Conservation (phyloP, 2,797 vertebrate genomes). For the Platyrinchus mystaceus region DNA sequence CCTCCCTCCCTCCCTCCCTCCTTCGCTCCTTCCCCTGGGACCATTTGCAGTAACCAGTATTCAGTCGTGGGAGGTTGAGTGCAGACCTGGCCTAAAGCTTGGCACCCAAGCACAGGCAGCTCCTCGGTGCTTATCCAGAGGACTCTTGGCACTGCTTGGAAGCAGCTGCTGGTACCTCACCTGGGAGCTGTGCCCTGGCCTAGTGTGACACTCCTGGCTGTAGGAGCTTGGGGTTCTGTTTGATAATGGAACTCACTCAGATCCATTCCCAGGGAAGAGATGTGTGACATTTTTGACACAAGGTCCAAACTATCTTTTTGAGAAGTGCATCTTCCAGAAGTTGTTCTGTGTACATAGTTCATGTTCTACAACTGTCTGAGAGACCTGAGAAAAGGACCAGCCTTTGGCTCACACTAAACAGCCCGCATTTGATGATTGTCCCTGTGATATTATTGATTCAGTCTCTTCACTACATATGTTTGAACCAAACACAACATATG, state of each 20-base stretch:
- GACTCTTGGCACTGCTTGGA: not conserved
- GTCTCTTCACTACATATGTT: not conserved
- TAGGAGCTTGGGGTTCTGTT: not conserved
- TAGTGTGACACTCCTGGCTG: accelerated
- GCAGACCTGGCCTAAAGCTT: not conserved
- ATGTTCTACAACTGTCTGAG: not conserved
- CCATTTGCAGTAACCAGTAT: accelerated
- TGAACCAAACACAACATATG: too few relatives aligned
- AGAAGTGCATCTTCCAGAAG: not conserved
- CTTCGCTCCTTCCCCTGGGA: not conserved
- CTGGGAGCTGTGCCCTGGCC: not conserved
- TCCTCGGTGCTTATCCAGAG: accelerated
- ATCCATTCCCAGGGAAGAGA: not conserved
- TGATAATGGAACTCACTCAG: accelerated
- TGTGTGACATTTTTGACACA: not conserved
- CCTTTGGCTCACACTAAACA: not conserved
- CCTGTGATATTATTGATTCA: not conserved
- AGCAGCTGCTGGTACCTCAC: not conserved
- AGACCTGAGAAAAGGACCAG: not conserved
- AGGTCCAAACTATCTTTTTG: not conserved
- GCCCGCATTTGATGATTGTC: accelerated
- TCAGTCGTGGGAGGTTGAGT: not conserved
- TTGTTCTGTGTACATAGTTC: not conserved
- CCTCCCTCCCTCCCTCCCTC: not conserved
- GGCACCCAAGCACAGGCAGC: not conserved